Conservation (phyloP, 1,140 invertebrate species). For the Halyomorpha halys region DNA sequence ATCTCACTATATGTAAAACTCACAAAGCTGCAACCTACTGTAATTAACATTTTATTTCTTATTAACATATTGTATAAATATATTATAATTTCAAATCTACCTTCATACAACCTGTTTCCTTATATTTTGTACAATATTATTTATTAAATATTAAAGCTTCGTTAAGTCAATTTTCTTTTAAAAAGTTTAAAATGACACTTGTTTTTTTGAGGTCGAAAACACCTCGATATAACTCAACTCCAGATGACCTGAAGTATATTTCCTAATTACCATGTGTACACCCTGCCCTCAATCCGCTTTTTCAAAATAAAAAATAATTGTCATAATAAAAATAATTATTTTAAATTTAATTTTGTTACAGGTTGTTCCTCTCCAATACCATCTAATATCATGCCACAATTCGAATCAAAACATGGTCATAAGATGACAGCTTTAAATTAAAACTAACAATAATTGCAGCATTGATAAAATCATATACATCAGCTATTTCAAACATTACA, state of each 20-base stretch:
- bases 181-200: conserved; percentile 21
- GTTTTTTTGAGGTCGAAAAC: conserved; percentile 25
- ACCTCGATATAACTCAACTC: conserved; percentile 24
- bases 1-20: conserved; percentile 17
- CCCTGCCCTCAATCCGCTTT: conserved; percentile 18
- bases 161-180: conserved; percentile 28
- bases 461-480: no score
- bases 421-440: neutral
- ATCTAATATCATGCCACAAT: neutral
- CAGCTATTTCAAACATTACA: no score
- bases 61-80: conserved; percentile 29
- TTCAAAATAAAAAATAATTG: neutral
- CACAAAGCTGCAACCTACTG: conserved; percentile 25
- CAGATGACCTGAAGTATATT: conserved; percentile 21
- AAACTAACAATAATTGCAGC: conserved; percentile 7
- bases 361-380: no score
- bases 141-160: conserved; percentile 31
- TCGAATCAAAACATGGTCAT: conserved; percentile 6
- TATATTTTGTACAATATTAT: conserved; percentile 24
- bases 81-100: conserved; percentile 29
- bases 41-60: conserved; percentile 23
- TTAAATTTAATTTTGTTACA: neutral
- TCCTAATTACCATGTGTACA: conserved; percentile 24
- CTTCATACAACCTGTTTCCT: conserved; percentile 29
- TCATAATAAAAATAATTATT: neutral